A percentile compares a stretch with the other conserved stretches of the same genome.
These are phyloP conservation scores for Triplophysa tibetana DNA, from an alignment of 2,113 vertebrate genomes.

Conservation along the genomic window DNA sequence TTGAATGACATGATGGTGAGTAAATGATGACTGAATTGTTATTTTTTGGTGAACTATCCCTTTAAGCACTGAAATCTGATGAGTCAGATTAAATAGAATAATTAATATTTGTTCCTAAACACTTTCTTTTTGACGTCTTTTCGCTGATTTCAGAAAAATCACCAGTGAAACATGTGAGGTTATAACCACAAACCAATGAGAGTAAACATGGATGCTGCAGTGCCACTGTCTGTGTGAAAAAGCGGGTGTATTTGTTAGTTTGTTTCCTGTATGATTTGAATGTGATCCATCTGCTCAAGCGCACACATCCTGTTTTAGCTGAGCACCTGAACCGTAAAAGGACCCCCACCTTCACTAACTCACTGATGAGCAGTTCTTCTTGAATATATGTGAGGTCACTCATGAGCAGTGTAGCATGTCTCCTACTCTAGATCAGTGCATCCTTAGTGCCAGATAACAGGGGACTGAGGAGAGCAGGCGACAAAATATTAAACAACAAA, in stretches of 20 bases:
- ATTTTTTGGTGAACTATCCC: no score
- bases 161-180: neutral
- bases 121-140: neutral
- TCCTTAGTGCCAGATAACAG: slow-evolving; percentile 9
- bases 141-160: neutral
- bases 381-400: slow-evolving; percentile 36
- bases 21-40: neutral
- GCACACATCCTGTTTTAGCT: slow-evolving; percentile 55
- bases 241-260: slow-evolving; percentile 32
- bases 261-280: slow-evolving; percentile 49
- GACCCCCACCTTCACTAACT: neutral
- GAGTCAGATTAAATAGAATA: neutral
- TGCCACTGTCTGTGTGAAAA: slow-evolving; percentile 8
- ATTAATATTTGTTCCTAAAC: neutral
- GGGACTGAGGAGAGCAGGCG: neutral
- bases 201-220: neutral
- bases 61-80: neutral
- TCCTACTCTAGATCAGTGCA: slow-evolving; percentile 35
- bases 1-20: no score
- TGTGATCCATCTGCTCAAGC: slow-evolving; percentile 56
- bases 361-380: neutral
- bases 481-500: slow-evolving; percentile 1
- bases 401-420: slow-evolving; percentile 44
- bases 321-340: slow-evolving; percentile 43
- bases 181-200: neutral